Evolutionary conservation across 37 sponge, comb jelly and placozoan genomes (phyloP), one percentile per base, ranked within the genome.

Genomic region (Geodia barretti): DNA sequence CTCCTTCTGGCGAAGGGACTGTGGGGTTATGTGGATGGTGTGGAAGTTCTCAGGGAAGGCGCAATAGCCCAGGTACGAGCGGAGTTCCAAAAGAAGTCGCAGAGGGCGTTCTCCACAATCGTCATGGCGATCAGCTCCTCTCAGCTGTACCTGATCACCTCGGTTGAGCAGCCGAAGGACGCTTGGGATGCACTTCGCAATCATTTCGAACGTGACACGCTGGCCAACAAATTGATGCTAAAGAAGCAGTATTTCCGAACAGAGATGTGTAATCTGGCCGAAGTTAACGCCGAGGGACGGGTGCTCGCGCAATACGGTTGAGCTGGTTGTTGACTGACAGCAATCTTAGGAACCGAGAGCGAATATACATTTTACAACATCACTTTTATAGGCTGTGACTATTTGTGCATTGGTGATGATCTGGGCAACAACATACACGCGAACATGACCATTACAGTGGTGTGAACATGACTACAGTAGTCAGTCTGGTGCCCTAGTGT

Each of bases 81-180:
- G 14, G 62, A 37, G 73, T 54, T 36, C 42, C 30, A 17, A 4
- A 64, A 75, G 9, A 75, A 80, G 60, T 74, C 72, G 23, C 82
- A 87, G 64, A 75, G 61, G 60, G 82, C 88, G 11, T 62, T 81
- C 32, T 81, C 88, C 2, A 58, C 76, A 21, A 74, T 80, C 1
- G 77, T 75, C 20, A 35, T 79, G 58, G 26, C 80, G 33, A 79
- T 79, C 17, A 39, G 58, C 33, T 43, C 80, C 24, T 68, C 69
- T 2, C 80, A 40, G 58, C 30, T 79, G 8, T 79, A 79, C 60
- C 58, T 79, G 41, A 79, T 79, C 33, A 79, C 80, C 32, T 67
- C 70, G 4, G 23, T 26, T 79, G 80, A 79, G n/a, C 24, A 68
- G 21, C 54, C 80, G 35, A 41, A 36, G 33, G 80, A 60, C 30